phyloP scores from a whole-genome alignment of 2,113 vertebrate genomes.

The Odocoileus virginianus region DNA sequence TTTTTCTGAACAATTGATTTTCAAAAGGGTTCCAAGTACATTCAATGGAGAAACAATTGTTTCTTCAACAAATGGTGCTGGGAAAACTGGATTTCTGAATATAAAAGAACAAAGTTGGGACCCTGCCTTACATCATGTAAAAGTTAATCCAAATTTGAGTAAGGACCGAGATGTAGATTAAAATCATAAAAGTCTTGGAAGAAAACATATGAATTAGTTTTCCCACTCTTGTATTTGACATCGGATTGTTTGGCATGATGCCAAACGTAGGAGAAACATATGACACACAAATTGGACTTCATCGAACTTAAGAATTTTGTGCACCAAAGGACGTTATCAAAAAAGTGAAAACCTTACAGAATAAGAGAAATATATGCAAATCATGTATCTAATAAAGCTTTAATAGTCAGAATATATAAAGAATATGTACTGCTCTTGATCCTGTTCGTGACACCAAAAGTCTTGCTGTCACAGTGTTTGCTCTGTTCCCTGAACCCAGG shows the following conservation, averaged over 20 bases:
- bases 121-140: background rate
- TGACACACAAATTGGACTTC: background rate
- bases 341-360: background rate
- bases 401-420: background rate
- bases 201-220: background rate
- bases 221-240: background rate
- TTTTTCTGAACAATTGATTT: background rate
- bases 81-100: background rate
- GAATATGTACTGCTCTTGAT: background rate
- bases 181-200: background rate
- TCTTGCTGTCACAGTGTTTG: background rate
- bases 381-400: background rate
- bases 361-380: background rate
- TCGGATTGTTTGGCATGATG: background rate
- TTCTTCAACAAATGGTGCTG: background rate
- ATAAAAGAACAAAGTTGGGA: background rate
- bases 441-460: background rate
- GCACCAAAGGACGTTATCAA: background rate
- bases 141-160: background rate
- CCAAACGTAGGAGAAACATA: background rate
- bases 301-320: background rate
- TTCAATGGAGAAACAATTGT: background rate
- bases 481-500: background rate
- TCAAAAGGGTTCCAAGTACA: background rate
- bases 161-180: background rate